phyloP scores from a whole-genome alignment of 2,113 vertebrate species.

The Spea bombifrons region DNA sequence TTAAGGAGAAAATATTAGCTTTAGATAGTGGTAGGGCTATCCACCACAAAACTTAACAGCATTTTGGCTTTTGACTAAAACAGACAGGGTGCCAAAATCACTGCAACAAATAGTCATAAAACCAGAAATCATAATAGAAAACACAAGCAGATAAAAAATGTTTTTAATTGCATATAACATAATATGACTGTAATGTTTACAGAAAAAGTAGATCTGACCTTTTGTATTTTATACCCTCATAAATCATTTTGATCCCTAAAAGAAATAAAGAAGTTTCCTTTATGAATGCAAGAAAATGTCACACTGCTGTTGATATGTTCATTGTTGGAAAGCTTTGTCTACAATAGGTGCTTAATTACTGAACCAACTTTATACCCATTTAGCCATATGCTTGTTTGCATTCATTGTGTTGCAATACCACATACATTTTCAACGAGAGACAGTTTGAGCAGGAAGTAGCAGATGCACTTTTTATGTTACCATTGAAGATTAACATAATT shows the following conservation, averaged over 20 bases:
- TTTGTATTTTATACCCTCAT: conserved; percentile 33
- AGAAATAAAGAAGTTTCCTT: conserved; percentile 13
- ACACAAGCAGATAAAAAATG: too few species aligned
- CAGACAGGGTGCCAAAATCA: too few species aligned
- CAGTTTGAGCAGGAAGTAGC: conserved; percentile 34
- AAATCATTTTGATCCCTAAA: conserved; percentile 38
- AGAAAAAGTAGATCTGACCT: neutral
- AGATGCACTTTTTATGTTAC: conserved; percentile 41
- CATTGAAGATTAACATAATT: conserved; percentile 38
- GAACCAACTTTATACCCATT: conserved; percentile 14
- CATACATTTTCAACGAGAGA: conserved; percentile 24
- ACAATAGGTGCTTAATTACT: conserved; percentile 14
- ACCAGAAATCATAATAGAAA: too few species aligned
- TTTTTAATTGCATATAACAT: too few species aligned
- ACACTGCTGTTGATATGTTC: conserved; percentile 19
- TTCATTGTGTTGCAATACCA: conserved; percentile 1
- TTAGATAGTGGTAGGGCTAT: too few species aligned
- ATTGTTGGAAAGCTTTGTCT: conserved; percentile 18
- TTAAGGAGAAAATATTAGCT: too few species aligned
- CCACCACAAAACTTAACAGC: too few species aligned
- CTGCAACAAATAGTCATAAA: too few species aligned
- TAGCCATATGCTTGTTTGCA: conserved; percentile 26
- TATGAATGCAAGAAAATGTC: conserved; percentile 30
- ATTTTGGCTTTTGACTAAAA: too few species aligned
- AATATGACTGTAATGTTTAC: too few species aligned